Evolutionary conservation across 1,140 invertebrate genomes (phyloP).

Genomic region (Ceratoteleas bidentatus): DNA sequence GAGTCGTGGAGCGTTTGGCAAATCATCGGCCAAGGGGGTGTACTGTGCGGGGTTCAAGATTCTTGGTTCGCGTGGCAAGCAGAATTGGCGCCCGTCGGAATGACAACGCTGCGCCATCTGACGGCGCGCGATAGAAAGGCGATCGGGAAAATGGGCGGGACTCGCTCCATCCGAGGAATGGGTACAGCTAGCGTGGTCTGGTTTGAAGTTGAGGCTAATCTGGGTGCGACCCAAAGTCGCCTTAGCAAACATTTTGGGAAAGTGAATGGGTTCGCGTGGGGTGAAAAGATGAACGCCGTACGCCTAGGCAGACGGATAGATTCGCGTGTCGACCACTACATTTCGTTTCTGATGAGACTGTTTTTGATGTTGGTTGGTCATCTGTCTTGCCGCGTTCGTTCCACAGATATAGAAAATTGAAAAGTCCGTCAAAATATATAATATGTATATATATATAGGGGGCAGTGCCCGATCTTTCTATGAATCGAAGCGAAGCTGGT

Average conservation of each 20-base stretch:
- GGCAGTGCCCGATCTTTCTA: conserved; percentile 39
- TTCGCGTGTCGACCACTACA: background rate
- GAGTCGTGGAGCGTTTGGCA: conserved; percentile 60
- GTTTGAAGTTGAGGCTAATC: conserved; percentile 11
- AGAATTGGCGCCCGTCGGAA: conserved; percentile 29
- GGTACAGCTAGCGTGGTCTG: conserved; percentile 36
- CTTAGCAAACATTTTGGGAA: conserved; percentile 55
- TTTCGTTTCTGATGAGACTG: background rate
- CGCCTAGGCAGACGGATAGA: conserved; percentile 33
- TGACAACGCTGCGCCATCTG: conserved; percentile 26
- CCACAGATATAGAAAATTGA: conserved; percentile 61
- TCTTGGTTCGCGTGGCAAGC: conserved; percentile 35
- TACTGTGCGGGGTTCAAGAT: too few species aligned
- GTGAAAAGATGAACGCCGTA: conserved; percentile 27
- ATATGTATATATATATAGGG: conserved; percentile 42
- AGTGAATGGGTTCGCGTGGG: conserved; percentile 19
- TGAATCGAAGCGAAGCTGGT: conserved; percentile 51
- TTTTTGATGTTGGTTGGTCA: conserved; percentile 17
- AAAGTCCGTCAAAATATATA: conserved; percentile 59
- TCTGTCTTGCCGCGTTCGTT: conserved; percentile 5
- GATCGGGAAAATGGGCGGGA: conserved; percentile 40
- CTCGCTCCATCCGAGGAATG: conserved; percentile 26
- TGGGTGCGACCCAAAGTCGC: conserved; percentile 33
- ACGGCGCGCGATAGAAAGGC: conserved; percentile 40
- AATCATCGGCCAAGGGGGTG: conserved; percentile 37